Evolutionary conservation across 2,888 invertebrate species (phyloP), one percentile per base, ranked within the genome.

Genomic region (Drosophila cognata): DNA sequence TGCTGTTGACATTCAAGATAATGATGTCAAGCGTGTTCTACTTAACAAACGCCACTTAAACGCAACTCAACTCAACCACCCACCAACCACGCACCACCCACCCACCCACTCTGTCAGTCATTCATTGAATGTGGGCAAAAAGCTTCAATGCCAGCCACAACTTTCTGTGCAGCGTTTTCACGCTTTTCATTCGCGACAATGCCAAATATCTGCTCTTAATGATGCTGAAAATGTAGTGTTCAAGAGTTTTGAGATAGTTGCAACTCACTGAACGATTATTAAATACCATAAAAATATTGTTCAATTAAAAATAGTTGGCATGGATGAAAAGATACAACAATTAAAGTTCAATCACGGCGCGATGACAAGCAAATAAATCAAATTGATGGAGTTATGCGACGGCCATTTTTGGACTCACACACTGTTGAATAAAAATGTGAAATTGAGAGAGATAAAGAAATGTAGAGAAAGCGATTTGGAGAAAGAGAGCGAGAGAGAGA

Each of bases 41-140:
- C 88, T 84, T 88, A 85, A 85, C 88, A 89, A 85, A 81, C 60
- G 82, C 80, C 89, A 89, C 88, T 85, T 89, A 77, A 85, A 82
- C 75, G 87, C 71, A 73, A 73, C 67, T 63, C 61, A 64, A 51
- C 52, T 33, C 18, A 18, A 41, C 53, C 66, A 59, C 69, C 50
- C 51, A 64, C 52, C 66, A 60, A 16, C 55, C 58, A 35, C 41
- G 10, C 55, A 43, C 53, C 41, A 25, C 38, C 29, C 41, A 7
- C 2, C n/a, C 46, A 18, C 31, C 36, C 69, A 70, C 63, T 79
- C 38, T 78, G 79, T 71, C 77, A 71, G 79, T 67, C 77, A 67
- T 43, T 48, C 52, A 58, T 50, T 80, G 77, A 79, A 64, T 76
- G 76, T 71, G 46, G 3, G 28, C 4, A 65, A 72, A 71, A 62